These are phyloP conservation scores for Catocala nupta DNA, from an alignment of 2,888 invertebrate genomes.

Conservation along the genomic window DNA sequence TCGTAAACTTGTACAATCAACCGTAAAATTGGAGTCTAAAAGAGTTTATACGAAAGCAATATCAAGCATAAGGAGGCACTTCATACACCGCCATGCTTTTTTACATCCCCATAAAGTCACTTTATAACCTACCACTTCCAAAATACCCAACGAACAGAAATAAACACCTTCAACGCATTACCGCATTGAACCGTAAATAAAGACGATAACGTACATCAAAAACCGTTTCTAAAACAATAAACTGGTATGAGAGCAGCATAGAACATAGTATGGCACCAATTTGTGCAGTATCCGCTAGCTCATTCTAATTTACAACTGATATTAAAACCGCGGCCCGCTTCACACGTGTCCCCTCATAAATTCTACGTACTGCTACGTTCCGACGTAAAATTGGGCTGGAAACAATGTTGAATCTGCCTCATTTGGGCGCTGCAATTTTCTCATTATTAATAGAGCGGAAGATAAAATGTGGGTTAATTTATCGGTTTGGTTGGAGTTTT, in stretches of 20 bases:
- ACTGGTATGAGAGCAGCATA: conserved; percentile 35
- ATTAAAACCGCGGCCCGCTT: conserved; percentile 73
- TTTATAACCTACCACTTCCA: background rate
- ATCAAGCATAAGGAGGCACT: no score
- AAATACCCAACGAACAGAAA: background rate
- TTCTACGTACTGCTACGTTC: conserved; percentile 46
- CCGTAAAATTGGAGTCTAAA: no score
- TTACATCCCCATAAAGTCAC: conserved; percentile 3
- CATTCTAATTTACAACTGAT: conserved; percentile 75
- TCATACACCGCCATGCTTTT: background rate
- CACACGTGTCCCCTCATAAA: conserved; percentile 70
- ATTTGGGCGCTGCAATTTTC: conserved; percentile 46
- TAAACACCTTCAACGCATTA: conserved; percentile 20
- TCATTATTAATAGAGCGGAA: conserved; percentile 47
- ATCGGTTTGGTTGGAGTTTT: conserved; percentile 17
- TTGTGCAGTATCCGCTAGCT: conserved; percentile 57
- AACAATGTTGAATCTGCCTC: conserved; percentile 49
- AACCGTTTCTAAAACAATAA: conserved; percentile 52
- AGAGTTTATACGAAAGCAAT: no score
- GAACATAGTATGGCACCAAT: conserved; percentile 47
- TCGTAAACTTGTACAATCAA: no score
- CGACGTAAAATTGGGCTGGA: conserved; percentile 45
- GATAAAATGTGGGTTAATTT: conserved; percentile 31
- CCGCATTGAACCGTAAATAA: conserved; percentile 23
- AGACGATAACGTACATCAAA: conserved; percentile 36